Evolutionary conservation across 2,888 invertebrate species (phyloP).

Genomic region (Tiphia femorata): DNA sequence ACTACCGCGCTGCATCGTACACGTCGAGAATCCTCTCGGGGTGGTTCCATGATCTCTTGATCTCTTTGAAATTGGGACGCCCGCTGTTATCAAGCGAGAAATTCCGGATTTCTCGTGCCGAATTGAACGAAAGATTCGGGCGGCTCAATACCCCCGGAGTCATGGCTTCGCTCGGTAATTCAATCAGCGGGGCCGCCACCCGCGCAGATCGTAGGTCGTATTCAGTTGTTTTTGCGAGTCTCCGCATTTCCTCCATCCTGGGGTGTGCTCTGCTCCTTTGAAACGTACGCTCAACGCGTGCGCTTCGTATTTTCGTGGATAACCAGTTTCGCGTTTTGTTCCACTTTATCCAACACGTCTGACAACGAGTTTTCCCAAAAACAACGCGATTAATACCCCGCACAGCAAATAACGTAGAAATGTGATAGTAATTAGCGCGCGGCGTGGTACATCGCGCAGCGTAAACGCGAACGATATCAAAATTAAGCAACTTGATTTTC

Average conservation of each 20-base stretch:
- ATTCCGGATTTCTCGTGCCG: constrained; percentile 12
- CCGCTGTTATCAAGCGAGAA: constrained; percentile 28
- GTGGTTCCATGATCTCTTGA: constrained; percentile 28
- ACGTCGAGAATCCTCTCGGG: no score
- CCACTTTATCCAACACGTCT: no score
- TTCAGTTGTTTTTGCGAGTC: constrained; percentile 8
- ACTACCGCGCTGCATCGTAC: no score
- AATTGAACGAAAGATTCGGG: constrained; percentile 19
- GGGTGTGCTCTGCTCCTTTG: no score
- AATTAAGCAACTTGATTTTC: constrained; percentile 13
- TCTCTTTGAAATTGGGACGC: constrained; percentile 31
- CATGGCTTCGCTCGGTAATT: constrained; percentile 24
- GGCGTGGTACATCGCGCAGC: background rate
- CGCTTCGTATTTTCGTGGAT: no score
- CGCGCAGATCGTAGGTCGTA: constrained; percentile 8
- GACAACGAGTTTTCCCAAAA: no score
- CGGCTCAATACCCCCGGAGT: constrained; percentile 24
- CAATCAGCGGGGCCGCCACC: constrained; percentile 19
- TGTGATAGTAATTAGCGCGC: no score
- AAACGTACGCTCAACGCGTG: no score
- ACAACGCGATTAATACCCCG: no score
- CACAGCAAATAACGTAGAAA: no score
- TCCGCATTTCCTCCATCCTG: no score
- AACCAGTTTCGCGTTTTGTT: no score
- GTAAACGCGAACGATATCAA: constrained; percentile 2